Conservation (phyloP, 2,113 vertebrate species). For the Colius striatus region DNA sequence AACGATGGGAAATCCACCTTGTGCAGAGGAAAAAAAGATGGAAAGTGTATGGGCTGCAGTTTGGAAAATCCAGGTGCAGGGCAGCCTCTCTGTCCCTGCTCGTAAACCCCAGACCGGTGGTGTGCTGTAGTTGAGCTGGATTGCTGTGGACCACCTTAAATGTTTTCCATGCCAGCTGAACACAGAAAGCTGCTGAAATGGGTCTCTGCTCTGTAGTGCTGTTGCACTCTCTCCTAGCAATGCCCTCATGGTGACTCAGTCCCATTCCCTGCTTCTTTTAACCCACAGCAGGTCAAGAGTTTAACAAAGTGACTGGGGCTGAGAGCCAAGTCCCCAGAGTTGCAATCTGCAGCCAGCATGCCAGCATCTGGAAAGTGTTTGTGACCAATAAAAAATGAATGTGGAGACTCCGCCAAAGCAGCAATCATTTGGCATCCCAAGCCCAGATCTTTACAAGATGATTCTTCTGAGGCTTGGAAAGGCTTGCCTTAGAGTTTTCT, state of each 20-base stretch:
- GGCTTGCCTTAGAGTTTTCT: slow-evolving; percentile 65
- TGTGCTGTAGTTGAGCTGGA: not conserved
- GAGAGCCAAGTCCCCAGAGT: slow-evolving; percentile 66
- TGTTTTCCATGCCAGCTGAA: slow-evolving; percentile 59
- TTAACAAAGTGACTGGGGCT: slow-evolving; percentile 75
- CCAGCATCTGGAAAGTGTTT: slow-evolving; percentile 76
- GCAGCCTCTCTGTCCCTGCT: not conserved
- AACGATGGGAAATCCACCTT: slow-evolving; percentile 50
- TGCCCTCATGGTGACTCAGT: slow-evolving; percentile 71
- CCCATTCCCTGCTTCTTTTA: slow-evolving; percentile 63
- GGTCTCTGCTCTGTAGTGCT: slow-evolving; percentile 40
- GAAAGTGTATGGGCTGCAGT: not conserved
- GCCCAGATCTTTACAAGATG: slow-evolving; percentile 67
- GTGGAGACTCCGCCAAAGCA: slow-evolving; percentile 68
- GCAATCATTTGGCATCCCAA: slow-evolving; percentile 63
- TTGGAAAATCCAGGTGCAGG: slow-evolving; percentile 31
- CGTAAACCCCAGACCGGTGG: not conserved
- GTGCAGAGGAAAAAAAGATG: slow-evolving; percentile 1
- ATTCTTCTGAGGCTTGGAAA: slow-evolving; percentile 69
- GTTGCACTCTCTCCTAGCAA: slow-evolving; percentile 4
- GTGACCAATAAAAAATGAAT: slow-evolving; percentile 75
- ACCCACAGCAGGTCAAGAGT: slow-evolving; percentile 75
- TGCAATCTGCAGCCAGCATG: slow-evolving; percentile 67
- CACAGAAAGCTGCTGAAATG: slow-evolving; percentile 44
- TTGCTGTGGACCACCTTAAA: slow-evolving; percentile 62